Evolutionary conservation across 2,113 vertebrate genomes (phyloP), one percentile per base, ranked within the genome.

Genomic region (Clarias batrachus): DNA sequence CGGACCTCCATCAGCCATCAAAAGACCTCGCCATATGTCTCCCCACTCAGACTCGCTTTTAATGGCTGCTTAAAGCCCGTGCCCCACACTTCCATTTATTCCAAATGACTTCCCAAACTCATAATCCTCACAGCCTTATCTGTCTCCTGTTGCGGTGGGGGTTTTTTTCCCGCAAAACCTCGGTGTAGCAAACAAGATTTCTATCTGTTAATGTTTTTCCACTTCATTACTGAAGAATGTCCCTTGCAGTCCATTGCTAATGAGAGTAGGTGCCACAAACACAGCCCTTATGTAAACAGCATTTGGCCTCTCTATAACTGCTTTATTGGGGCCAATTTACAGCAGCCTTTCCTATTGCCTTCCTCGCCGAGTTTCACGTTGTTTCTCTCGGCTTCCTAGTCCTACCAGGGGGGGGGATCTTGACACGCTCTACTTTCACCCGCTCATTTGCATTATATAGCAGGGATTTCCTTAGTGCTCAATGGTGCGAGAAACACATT

Each of bases 221-320:
- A 41, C 62, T 85, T 89, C 62, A 87, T 91, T 74, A 87, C 52
- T 54, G 65, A 81, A 81, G 85, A 90, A 89, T 86, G 81, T 81
- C 70, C 74, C 85, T 86, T 74, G 76, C 68, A 83, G 70, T 76
- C 84, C 82, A 37, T 70, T 63, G 73, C 85, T 90, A 91, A 91
- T 88, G 81, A 88, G 82, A 87, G 77, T 59, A 86, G 80, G 88
- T 90, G 90, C 79, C 62, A 86, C n/a, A 71, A 85, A 87, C 65
- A 79, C 56, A 81, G 74, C 79, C 54, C 19, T 83, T 90, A 52
- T 84, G 86, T 89, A 91, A 92, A 92, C 88, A 92, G 86, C 90
- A 90, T 89, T 88, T 90, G 87, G 82, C 77, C 60, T 85, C 70
- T 77, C 89, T 87, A 90, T 85, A 88, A 82, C 82, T 73, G 71